Evolutionary conservation across 2,797 vertebrate species (phyloP).

Genomic region (Gambelia wislizenii): DNA sequence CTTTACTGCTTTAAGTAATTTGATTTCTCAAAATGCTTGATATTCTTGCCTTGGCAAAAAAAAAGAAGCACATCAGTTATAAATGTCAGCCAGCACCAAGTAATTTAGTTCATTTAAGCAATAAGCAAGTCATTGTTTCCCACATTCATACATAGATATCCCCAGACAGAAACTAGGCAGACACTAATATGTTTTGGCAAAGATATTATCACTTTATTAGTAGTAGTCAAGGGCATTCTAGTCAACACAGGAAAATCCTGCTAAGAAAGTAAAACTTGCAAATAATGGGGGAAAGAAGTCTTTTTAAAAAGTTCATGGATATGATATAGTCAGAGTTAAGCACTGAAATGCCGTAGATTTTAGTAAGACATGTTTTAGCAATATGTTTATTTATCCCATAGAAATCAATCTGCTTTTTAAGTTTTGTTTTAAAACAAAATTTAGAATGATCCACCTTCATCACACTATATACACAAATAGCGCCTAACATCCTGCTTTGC

Average conservation of each 20-base stretch:
- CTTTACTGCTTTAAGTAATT: conserved; percentile 18
- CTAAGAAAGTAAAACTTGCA: neutral
- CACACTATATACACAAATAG: too few species aligned
- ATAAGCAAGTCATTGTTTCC: conserved; percentile 41
- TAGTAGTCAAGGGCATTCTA: conserved; percentile 17
- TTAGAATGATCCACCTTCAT: too few species aligned
- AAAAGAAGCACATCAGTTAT: neutral
- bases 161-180: neutral
- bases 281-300: neutral
- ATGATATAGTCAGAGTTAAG: neutral
- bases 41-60: conserved; percentile 19
- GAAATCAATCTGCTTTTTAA: too few species aligned
- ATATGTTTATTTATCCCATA: neutral
- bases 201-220: conserved; percentile 2
- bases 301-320: too few species aligned
- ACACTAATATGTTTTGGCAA: conserved; percentile 22
- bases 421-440: too few species aligned
- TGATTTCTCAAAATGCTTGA: neutral
- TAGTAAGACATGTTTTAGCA: neutral
- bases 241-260: neutral
- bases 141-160: conserved; percentile 22
- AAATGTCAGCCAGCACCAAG: conserved; percentile 22
- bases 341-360: neutral
- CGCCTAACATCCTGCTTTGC: too few species aligned
- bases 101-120: conserved; percentile 37